phyloP scores from a whole-genome alignment of 2,113 vertebrate genomes.

The Opisthocomus hoazin region DNA sequence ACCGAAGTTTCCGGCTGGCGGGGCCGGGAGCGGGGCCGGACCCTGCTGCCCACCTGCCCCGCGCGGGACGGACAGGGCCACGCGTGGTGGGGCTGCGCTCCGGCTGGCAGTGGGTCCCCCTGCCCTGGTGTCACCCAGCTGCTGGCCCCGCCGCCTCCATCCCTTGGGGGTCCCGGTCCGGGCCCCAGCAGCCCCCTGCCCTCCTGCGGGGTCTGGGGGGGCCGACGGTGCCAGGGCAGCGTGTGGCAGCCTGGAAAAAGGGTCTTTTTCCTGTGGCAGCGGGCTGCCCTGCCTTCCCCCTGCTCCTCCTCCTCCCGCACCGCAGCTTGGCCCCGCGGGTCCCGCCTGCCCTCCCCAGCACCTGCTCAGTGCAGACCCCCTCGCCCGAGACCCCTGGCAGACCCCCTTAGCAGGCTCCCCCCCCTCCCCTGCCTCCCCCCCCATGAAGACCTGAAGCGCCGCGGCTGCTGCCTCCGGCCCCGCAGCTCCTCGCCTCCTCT shows the following conservation, averaged over 20 bases:
- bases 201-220: neutral
- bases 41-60: neutral
- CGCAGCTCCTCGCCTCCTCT: neutral
- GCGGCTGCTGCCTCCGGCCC: neutral
- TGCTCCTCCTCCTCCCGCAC: neutral
- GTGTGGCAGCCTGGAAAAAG: neutral
- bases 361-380: neutral
- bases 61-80: fast-evolving
- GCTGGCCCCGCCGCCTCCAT: fast-evolving
- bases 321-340: neutral
- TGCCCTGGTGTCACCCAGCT: fast-evolving
- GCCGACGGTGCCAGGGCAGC: fast-evolving
- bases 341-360: no score
- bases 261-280: neutral
- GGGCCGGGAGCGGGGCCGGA: conserved; percentile 30
- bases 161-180: no score
- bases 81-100: fast-evolving
- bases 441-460: neutral
- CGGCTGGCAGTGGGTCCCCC: fast-evolving
- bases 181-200: no score
- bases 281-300: neutral
- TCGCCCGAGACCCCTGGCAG: neutral
- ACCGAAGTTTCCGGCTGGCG: conserved; percentile 66
- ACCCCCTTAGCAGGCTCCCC: neutral
- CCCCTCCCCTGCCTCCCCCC: neutral